Evolutionary conservation across 2,113 vertebrate genomes (phyloP).

Genomic region (Microtus ochrogaster): DNA sequence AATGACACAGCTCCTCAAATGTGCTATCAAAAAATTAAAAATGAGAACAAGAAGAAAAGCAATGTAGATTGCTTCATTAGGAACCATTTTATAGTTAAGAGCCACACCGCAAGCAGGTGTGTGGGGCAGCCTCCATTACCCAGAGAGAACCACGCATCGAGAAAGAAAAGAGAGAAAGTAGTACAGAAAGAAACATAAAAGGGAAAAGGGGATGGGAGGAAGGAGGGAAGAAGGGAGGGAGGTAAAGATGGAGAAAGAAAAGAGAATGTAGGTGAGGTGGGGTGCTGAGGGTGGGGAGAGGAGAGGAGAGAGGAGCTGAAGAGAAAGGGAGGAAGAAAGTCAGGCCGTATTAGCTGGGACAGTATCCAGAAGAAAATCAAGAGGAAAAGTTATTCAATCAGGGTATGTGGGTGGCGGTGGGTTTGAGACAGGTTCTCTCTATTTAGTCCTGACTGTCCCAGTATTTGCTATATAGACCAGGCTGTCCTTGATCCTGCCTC

Average conservation of each 20-base stretch:
- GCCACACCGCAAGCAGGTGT: neutral
- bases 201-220: too few species aligned
- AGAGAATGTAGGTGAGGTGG: too few species aligned
- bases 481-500: neutral
- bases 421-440: neutral
- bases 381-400: slow-evolving; percentile 2
- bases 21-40: slow-evolving; percentile 25
- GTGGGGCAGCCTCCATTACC: neutral
- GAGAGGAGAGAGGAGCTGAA: too few species aligned
- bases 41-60: slow-evolving; percentile 30
- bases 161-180: neutral
- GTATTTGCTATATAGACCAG: neutral
- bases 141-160: neutral
- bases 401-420: neutral
- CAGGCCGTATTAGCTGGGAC: slow-evolving; percentile 20
- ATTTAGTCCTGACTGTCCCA: neutral
- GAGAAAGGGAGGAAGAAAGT: neutral
- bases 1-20: slow-evolving; percentile 1
- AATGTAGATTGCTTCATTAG: neutral
- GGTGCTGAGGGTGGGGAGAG: neutral
- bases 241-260: too few species aligned
- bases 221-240: too few species aligned
- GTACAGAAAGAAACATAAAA: neutral
- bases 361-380: slow-evolving; percentile 21
- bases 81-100: slow-evolving; percentile 46